Percentiles rank a stretch among this genome's conserved stretches.
phyloP scores from a whole-genome alignment of 92 coral and sea anemone species.

The Zoanthus sansibaricus region DNA sequence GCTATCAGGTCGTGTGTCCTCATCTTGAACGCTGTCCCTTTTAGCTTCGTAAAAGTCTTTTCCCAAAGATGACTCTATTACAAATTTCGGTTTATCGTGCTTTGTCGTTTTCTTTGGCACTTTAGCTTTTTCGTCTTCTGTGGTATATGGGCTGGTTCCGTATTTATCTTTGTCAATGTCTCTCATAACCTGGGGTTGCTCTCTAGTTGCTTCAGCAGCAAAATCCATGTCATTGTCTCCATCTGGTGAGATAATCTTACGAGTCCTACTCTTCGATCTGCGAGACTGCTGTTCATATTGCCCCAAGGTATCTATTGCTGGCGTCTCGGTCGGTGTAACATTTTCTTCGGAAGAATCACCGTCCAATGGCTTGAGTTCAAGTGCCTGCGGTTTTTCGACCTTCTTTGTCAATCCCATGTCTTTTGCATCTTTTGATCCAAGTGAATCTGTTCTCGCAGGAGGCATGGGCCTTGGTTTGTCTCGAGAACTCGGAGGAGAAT shows the following conservation, averaged over 20 bases:
- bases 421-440: slow-evolving; percentile 47
- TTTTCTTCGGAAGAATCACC: slow-evolving; percentile 35
- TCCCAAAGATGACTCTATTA: slow-evolving; percentile 86
- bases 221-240: slow-evolving; percentile 76
- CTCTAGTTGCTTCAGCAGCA: slow-evolving; percentile 38
- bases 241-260: slow-evolving; percentile 85
- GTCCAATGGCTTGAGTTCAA: slow-evolving; percentile 7
- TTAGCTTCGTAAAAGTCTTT: slow-evolving; percentile 82
- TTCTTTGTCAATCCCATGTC: slow-evolving; percentile 24
- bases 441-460: slow-evolving; percentile 38
- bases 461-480: slow-evolving; percentile 40
- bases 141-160: slow-evolving; percentile 70
- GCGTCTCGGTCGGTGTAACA: slow-evolving; percentile 53
- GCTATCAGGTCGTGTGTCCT: slow-evolving; percentile 47
- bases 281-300: slow-evolving; percentile 89
- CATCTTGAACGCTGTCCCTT: slow-evolving; percentile 73
- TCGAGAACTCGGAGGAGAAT: slow-evolving; percentile 20
- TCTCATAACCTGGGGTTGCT: slow-evolving; percentile 52
- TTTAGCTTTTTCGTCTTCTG: slow-evolving; percentile 65
- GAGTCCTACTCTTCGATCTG: slow-evolving; percentile 83
- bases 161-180: slow-evolving; percentile 74
- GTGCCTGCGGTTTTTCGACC: slow-evolving; percentile 29
- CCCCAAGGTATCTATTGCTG: slow-evolving; percentile 84
- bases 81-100: slow-evolving; percentile 85
- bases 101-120: slow-evolving; percentile 71